Base-by-base conservation (phyloP, 2,888 invertebrate species). In the Apotomis betuletana region DNA sequence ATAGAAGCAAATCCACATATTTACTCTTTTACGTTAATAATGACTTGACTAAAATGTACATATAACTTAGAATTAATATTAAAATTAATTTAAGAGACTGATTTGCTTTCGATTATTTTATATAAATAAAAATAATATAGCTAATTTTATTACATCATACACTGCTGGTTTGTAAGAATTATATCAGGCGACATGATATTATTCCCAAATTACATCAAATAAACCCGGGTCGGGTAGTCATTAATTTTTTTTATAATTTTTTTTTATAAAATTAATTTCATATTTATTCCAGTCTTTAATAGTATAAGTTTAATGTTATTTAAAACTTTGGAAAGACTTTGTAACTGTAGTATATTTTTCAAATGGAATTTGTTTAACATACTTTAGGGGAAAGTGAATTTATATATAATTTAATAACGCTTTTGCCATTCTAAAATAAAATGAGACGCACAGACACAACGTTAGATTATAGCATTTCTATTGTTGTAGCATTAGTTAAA, bases 11-110 rank as follows among this genome's bases (percentile, higher is more conserved):
- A 61, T 38, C 65, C 55, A 55, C 70, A 70, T 67, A 41, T 46
- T 15, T 55, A 55, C 61, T 62, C 44, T 67, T 67, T 70, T 62
- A 71, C 41, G 51, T 71, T 57, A 67, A 67, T 57, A 71, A 55
- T 61, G 67, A 71, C 71, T 67, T 65, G 55, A 65, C 46, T 27
- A 27, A 83, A 85, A 79, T 91, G 90, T 91, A 90, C 78, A 90
- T 91, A 90, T 83, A 82, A 81, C 73, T 80, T 89, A 90, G 86
- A 84, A 80, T 80, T 90, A 90, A 84, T 80, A 81, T 78, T 88
- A 86, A 88, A 87, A 84, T 78, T 90, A 90, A 89, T 86, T 85
- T 91, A 89, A 92, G 87, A 89, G 92, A 92, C 92, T 92, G 92
- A 92, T 90, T 92, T 90, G 86, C 86, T 89, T 90, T 90, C 82